Conservation (phyloP, 2,888 invertebrate species). For the Nomada lathburiana region DNA sequence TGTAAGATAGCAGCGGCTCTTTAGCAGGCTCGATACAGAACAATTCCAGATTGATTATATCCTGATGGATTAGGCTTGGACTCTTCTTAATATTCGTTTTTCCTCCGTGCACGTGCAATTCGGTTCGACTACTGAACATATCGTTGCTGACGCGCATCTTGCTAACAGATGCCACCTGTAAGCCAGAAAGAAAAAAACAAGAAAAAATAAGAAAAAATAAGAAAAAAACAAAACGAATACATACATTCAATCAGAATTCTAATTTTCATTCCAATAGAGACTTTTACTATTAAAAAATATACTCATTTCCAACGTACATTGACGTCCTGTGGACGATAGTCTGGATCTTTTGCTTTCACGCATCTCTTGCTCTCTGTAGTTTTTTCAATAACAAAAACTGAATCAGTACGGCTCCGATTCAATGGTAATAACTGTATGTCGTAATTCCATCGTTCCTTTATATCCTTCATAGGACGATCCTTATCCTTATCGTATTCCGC, state of each 20-base stretch:
- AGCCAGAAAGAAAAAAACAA: not conserved
- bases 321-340: no score
- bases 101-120: not conserved
- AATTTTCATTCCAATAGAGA: no score
- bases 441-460: not conserved
- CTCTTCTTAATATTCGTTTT: not conserved
- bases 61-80: not conserved
- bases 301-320: no score
- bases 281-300: no score
- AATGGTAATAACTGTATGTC: constrained; percentile 15
- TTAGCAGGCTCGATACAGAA: constrained; percentile 15
- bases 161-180: constrained; percentile 4
- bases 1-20: not conserved
- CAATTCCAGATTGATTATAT: constrained; percentile 16
- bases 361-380: constrained; percentile 21
- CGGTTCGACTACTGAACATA: constrained; percentile 27
- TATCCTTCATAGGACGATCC: not conserved
- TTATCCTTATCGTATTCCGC: not conserved
- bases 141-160: constrained; percentile 19
- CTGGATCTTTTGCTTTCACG: not conserved
- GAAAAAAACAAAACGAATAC: not conserved
- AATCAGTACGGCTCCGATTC: not conserved
- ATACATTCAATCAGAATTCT: not conserved
- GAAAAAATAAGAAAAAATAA: not conserved
- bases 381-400: constrained; percentile 22